These are phyloP conservation scores for Saccostrea cuccullata DNA, from an alignment of 1,140 invertebrate genomes.

Conservation along the genomic window DNA sequence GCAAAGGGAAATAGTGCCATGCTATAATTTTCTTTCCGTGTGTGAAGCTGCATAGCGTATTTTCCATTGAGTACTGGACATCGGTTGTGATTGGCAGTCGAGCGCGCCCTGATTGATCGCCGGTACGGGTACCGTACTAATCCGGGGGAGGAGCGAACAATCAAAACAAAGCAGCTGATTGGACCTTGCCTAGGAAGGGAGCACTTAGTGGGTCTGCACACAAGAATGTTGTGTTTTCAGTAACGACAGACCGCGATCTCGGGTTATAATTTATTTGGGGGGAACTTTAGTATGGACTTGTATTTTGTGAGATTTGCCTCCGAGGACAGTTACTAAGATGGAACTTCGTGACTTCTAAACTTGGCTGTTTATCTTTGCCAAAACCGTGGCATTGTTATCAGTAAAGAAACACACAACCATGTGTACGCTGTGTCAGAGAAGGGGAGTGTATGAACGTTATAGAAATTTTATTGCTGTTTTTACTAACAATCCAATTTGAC, in stretches of 20 bases:
- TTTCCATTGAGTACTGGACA: conserved; percentile 57
- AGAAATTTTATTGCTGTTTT: conserved; percentile 55
- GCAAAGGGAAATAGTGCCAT: conserved; percentile 47
- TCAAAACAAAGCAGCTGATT: conserved; percentile 62
- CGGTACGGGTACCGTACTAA: conserved; percentile 48
- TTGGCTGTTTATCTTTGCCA: conserved; percentile 20
- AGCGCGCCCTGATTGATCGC: conserved; percentile 54
- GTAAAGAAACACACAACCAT: conserved; percentile 36
- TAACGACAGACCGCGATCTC: conserved; percentile 11
- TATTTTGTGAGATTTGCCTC: neutral
- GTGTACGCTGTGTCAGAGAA: conserved; percentile 41
- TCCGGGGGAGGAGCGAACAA: conserved; percentile 57
- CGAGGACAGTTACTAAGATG: conserved; percentile 4
- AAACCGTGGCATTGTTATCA: conserved; percentile 35
- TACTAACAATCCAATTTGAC: conserved; percentile 25
- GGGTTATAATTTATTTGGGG: conserved; percentile 14
- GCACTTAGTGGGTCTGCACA: conserved; percentile 54
- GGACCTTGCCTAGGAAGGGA: conserved; percentile 55
- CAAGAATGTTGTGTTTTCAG: conserved; percentile 60
- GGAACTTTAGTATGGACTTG: neutral
- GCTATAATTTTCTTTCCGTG: conserved; percentile 15
- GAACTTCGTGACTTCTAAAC: conserved; percentile 25
- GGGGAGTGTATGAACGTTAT: conserved; percentile 51
- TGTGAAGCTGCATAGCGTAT: conserved; percentile 35
- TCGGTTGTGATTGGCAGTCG: conserved; percentile 58